A percentile compares a stretch with the other conserved stretches of the same genome.
phyloP scores from a whole-genome alignment of 1,140 invertebrate genomes.

The Phymorhynchus buccinoides region DNA sequence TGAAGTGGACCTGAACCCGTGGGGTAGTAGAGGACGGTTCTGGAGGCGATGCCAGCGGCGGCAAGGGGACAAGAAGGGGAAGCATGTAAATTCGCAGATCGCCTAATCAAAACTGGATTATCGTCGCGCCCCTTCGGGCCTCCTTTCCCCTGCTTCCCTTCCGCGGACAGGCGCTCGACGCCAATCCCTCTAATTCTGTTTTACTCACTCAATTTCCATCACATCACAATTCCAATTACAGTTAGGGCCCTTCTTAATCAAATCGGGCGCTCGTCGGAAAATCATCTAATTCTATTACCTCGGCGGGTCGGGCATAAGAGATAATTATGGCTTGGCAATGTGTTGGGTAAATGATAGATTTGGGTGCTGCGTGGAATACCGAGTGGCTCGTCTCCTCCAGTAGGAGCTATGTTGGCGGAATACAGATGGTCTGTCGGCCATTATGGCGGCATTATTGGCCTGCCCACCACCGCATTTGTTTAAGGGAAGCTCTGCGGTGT shows the following conservation, averaged over 20 bases:
- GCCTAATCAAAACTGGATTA: conserved; percentile 54
- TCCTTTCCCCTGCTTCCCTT: conserved; percentile 5
- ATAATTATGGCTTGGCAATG: conserved; percentile 35
- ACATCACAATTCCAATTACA: conserved; percentile 54
- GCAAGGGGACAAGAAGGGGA: background rate
- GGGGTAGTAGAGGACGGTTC: background rate
- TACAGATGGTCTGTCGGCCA: conserved; percentile 35
- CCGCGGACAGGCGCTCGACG: conserved; percentile 25
- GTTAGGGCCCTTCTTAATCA: conserved; percentile 51
- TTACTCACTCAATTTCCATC: conserved; percentile 54
- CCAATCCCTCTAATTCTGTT: conserved; percentile 50
- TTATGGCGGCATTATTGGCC: conserved; percentile 23
- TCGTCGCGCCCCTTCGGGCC: conserved; percentile 3
- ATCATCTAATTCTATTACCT: conserved; percentile 49
- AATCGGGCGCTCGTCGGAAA: conserved; percentile 42
- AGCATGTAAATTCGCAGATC: conserved; percentile 42
- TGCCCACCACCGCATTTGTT: conserved; percentile 29
- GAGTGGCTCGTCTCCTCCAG: background rate
- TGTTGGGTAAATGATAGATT: conserved; percentile 43
- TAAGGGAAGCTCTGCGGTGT: conserved; percentile 28
- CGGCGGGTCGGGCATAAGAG: conserved; percentile 37
- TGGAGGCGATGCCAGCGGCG: conserved; percentile 4
- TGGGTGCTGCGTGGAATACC: conserved; percentile 25
- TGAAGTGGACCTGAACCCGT: background rate
- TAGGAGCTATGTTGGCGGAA: conserved; percentile 30